Evolutionary conservation across 2,113 vertebrate genomes (phyloP).

Genomic region (Strix aluco): DNA sequence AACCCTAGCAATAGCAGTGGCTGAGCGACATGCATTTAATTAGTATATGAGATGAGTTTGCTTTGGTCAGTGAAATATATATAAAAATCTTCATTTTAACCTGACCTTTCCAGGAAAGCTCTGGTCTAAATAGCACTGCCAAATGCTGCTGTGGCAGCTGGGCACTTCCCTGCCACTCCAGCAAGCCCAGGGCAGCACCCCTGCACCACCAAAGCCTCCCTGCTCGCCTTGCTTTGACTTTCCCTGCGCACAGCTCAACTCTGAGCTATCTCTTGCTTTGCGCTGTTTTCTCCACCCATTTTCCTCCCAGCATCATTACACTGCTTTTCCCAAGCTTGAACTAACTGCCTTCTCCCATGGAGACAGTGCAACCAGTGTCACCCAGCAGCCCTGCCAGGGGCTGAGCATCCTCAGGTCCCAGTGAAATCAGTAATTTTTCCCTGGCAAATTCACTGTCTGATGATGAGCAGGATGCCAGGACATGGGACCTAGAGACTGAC

Average conservation of each 20-base stretch:
- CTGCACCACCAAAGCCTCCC: not conserved
- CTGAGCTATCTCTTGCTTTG: not conserved
- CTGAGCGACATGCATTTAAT: conserved; percentile 31
- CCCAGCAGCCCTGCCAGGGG: not conserved
- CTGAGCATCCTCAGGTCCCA: not conserved
- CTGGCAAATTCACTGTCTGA: too few relatives aligned
- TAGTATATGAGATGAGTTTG: not conserved
- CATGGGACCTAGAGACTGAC: fast-evolving
- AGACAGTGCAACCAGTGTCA: not conserved
- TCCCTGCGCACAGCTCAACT: not conserved
- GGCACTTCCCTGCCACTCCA: not conserved
- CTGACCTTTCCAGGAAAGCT: conserved; percentile 27
- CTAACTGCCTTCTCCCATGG: not conserved
- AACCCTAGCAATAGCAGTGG: not conserved
- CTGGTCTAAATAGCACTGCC: not conserved
- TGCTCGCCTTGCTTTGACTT: not conserved
- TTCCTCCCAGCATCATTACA: not conserved
- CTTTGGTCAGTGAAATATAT: conserved; percentile 5
- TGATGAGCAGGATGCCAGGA: not conserved
- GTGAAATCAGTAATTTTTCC: not conserved
- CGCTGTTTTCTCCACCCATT: not conserved
- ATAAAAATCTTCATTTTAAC: not conserved
- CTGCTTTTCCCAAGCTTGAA: not conserved
- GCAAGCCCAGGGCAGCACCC: not conserved
- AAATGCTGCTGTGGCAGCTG: not conserved